Conservation (phyloP, 2,113 vertebrate genomes). For the Notarius quadriscutis region DNA sequence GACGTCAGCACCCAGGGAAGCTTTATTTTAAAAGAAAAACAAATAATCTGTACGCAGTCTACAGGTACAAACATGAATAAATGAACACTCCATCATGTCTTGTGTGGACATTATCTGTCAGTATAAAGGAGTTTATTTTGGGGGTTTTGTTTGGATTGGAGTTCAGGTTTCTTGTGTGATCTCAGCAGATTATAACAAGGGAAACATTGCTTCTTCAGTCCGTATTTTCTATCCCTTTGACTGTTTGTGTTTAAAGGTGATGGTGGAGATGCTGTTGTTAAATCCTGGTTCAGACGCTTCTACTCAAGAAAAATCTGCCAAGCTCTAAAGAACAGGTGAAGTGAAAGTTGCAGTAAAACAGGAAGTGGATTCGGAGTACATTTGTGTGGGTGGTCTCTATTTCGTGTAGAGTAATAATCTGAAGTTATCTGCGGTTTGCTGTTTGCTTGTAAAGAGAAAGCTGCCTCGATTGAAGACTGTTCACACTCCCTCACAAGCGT, state of each 20-base stretch:
- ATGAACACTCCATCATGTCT: too few species aligned
- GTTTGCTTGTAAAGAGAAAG: background rate
- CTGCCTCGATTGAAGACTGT: background rate
- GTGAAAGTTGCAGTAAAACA: background rate
- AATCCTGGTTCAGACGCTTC: background rate
- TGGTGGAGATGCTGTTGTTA: background rate
- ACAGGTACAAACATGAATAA: too few species aligned
- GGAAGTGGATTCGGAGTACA: background rate
- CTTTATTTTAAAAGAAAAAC: too few species aligned
- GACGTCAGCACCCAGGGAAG: too few species aligned
- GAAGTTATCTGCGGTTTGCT: background rate
- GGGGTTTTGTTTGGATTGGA: too few species aligned
- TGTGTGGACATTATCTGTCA: too few species aligned
- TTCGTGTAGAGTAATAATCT: background rate
- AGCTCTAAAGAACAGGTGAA: background rate
- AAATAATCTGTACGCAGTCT: too few species aligned
- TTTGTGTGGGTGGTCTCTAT: background rate
- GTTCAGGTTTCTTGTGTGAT: too few species aligned
- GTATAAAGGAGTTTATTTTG: too few species aligned
- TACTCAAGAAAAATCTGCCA: background rate
- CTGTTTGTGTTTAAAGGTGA: background rate
- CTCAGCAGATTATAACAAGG: too few species aligned
- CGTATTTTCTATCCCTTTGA: background rate
- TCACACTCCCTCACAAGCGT: background rate
- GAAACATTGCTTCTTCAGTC: too few species aligned